Evolutionary conservation across 2,797 vertebrate genomes (phyloP).

Genomic region (Psittacula derbiana): DNA sequence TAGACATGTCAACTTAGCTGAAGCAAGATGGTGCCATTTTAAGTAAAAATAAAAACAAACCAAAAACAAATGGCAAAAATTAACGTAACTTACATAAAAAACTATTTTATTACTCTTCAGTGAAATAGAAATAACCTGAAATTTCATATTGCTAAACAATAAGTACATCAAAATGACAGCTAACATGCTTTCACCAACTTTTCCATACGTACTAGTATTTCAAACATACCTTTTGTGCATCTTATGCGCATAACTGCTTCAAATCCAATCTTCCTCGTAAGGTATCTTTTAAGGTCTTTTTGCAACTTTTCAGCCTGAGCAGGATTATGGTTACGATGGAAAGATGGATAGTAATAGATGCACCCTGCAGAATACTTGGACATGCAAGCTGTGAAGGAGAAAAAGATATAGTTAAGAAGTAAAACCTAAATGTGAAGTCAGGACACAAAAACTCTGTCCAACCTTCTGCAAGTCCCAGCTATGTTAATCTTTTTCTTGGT

Average conservation of each 20-base stretch:
- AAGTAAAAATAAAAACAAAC: neutral
- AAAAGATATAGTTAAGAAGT: neutral
- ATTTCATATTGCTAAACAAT: neutral
- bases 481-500: neutral
- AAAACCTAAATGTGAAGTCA: neutral
- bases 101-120: neutral
- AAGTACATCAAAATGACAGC: neutral
- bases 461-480: neutral
- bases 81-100: accelerated
- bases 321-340: conserved; percentile 88
- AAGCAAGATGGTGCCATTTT: neutral
- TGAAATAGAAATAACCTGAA: neutral
- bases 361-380: conserved; percentile 95
- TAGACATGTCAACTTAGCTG: neutral
- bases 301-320: conserved; percentile 89
- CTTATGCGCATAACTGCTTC: conserved; percentile 99
- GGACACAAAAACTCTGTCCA: neutral
- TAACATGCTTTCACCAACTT: neutral
- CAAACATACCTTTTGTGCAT: conserved; percentile 91
- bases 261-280: conserved; percentile 96
- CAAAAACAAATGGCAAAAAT: neutral
- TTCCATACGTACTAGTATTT: accelerated
- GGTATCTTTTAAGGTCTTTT: conserved; percentile 91
- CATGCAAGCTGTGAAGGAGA: conserved; percentile 83
- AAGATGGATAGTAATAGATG: conserved; percentile 95